A percentile compares a stretch with the other conserved stretches of the same genome.
Evolutionary conservation across 2,888 invertebrate genomes (phyloP).

Genomic region (Phalera bucephala): DNA sequence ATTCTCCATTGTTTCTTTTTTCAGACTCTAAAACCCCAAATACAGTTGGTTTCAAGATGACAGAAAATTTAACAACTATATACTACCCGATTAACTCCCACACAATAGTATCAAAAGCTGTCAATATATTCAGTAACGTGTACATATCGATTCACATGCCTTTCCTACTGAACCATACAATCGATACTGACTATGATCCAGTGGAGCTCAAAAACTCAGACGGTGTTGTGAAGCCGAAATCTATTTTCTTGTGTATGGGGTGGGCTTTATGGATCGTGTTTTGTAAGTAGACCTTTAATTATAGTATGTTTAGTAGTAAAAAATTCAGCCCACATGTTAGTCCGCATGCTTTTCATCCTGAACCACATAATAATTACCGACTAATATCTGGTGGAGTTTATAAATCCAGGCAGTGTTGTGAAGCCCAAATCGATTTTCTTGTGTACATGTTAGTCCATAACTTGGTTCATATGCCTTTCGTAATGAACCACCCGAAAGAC

Average conservation of each 20-base stretch:
- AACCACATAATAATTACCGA: conserved; percentile 6
- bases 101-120: background rate
- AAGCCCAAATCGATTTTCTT: conserved; percentile 12
- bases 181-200: conserved; percentile 3
- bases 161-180: background rate
- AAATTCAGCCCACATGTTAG: too few relatives aligned
- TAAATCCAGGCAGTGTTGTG: background rate
- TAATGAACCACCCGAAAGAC: conserved; percentile 6
- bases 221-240: conserved; percentile 4
- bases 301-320: too few relatives aligned
- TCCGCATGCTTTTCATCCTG: conserved; percentile 5
- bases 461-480: conserved; percentile 5
- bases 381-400: background rate
- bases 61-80: conserved; percentile 4
- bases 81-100: conserved; percentile 4
- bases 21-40: background rate
- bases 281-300: too few relatives aligned
- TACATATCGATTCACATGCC: conserved; percentile 13
- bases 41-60: conserved; percentile 9
- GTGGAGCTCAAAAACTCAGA: background rate
- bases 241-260: conserved; percentile 10
- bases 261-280: conserved; percentile 19
- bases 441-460: conserved; percentile 10
- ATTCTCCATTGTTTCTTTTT: too few relatives aligned
- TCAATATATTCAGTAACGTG: conserved; percentile 20